phyloP scores from a whole-genome alignment of 1,140 invertebrate species.

The Apis mellifera region DNA sequence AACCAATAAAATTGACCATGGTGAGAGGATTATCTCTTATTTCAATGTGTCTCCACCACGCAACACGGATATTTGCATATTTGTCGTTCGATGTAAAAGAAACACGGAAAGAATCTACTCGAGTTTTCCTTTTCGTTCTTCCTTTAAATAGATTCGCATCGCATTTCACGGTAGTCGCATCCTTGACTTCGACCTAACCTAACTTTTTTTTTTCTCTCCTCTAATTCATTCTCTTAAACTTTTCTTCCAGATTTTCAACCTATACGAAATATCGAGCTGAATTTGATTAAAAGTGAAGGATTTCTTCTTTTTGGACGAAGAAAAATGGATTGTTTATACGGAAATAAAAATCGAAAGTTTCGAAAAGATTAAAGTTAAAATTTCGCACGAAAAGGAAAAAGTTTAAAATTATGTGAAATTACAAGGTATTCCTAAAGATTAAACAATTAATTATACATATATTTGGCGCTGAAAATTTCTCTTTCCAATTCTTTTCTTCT shows the following conservation, averaged over 20 bases:
- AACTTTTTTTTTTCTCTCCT: neutral
- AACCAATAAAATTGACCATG: constrained; percentile 19
- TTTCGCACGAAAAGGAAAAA: too few species aligned
- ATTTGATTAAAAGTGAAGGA: neutral
- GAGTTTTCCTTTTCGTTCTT: constrained; percentile 8
- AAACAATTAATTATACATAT: too few species aligned
- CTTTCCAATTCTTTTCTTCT: too few species aligned
- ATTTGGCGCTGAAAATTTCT: too few species aligned
- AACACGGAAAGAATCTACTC: constrained; percentile 33
- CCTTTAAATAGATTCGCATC: constrained; percentile 37
- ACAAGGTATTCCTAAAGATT: too few species aligned
- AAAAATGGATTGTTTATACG: too few species aligned
- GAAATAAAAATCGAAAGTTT: too few species aligned
- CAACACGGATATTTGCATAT: constrained; percentile 43
- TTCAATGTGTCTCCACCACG: neutral
- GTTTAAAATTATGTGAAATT: too few species aligned
- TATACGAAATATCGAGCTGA: neutral
- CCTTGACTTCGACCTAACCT: neutral
- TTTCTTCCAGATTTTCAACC: neutral
- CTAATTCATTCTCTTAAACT: neutral
- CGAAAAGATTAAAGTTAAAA: too few species aligned
- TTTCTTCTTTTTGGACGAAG: too few species aligned
- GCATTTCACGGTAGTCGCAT: constrained; percentile 7
- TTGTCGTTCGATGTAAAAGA: constrained; percentile 42
- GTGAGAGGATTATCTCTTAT: neutral